Percentiles rank a stretch among this genome's conserved stretches.
These are phyloP conservation scores for Pangasianodon hypophthalmus DNA, from an alignment of 2,113 vertebrate genomes.

Conservation along the genomic window DNA sequence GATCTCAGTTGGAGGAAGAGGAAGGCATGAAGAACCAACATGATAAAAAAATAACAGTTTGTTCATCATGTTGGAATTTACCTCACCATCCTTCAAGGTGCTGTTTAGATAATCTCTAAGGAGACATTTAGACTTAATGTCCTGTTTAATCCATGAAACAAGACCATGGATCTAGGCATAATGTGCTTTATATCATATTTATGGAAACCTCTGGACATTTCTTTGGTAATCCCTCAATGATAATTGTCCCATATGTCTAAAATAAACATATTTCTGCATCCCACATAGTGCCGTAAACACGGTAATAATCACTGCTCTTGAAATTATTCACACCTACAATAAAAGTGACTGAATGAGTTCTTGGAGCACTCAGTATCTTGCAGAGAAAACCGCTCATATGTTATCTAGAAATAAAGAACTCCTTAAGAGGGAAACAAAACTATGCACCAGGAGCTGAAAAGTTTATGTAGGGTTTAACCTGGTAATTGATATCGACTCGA, in stretches of 20 bases:
- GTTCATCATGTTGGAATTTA: conserved; percentile 31
- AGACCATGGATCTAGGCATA: background rate
- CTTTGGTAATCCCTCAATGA: background rate
- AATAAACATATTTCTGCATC: background rate
- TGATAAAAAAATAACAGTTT: background rate
- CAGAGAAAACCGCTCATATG: background rate
- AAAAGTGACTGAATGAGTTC: background rate
- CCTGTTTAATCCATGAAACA: background rate
- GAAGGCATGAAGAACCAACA: background rate
- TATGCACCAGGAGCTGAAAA: background rate
- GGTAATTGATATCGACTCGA: background rate
- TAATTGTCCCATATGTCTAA: background rate
- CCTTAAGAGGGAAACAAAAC: background rate
- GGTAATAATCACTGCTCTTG: background rate
- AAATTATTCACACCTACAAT: conserved; percentile 3
- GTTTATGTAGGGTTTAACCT: background rate
- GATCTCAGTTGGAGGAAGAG: background rate
- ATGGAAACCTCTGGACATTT: background rate
- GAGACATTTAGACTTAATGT: background rate
- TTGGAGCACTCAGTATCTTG: background rate
- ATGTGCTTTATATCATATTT: conserved; percentile 13
- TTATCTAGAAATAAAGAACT: background rate
- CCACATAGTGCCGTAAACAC: background rate
- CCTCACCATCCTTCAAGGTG: background rate
- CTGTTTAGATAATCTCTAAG: background rate